Base-by-base conservation (phyloP, 2,888 invertebrate species). In the Polydesmus complanatus region DNA sequence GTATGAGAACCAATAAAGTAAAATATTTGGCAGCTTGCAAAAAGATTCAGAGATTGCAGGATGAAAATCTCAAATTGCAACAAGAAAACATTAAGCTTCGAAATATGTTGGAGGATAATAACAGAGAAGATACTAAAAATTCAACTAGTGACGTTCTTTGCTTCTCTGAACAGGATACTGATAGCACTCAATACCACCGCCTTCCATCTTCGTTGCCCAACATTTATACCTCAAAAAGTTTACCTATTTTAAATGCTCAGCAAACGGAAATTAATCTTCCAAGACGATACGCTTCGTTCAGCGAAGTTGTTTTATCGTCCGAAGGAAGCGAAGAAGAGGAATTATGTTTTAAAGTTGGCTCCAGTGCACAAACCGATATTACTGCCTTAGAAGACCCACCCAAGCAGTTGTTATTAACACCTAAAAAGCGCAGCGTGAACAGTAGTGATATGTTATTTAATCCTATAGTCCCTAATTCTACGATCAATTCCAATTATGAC, bases 21-120 rank as follows among this genome's bases (percentile, higher is more conserved):
- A 56, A 60, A 56, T 47, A 60, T 18, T 21, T 19, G 3, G 23
- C 23, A 11, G 22, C 52, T 22, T 55, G 54, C 22, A 27, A 27
- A 2, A 60, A 52, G 52, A 62, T 60, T 37, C 27, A 23, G 22
- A 56, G 60, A 25, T 54, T 62, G 19, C 23, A 50, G 23, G 52
- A 57, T 5, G 62, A 62, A 51, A 50, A 60, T 2, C 11, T 60
- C 3, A 52, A 27, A 37, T 49, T 62, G 19, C 48, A 60, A 21
- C 60, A 56, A 56, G 62, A 60, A n/a, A 62, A 62, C 37, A 52
- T 26, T 21, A 26, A 27, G 55, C 48, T 61, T n/a, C 23, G n/a
- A 54, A 37, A 37, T 5, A 37, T 37, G 54, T 25, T 21, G 54
- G 8, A 5, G 5, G 25, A 21, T 54, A 5, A 22, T 18, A 14